A percentile compares a stretch with the other conserved stretches of the same genome.
Evolutionary conservation across 2,888 invertebrate genomes (phyloP).

Genomic region (Nematopogon swammerdamellus): DNA sequence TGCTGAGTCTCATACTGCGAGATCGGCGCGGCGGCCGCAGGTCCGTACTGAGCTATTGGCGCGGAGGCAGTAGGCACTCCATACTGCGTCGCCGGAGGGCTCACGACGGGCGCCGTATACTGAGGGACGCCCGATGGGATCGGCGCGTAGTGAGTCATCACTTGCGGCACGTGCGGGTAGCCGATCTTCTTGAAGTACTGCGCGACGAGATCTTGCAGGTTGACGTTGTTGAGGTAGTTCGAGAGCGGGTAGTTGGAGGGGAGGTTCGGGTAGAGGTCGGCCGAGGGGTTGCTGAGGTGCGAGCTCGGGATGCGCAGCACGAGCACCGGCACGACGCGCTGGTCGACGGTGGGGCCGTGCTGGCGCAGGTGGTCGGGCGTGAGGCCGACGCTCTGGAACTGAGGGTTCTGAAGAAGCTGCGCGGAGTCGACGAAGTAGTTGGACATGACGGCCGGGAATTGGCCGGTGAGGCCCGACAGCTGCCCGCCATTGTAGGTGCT

Average conservation of each 20-base stretch:
- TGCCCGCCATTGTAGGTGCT: conserved; percentile 47
- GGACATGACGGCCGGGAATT: conserved; percentile 46
- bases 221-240: conserved; percentile 49
- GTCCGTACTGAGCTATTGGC: conserved; percentile 1
- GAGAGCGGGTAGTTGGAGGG: conserved; percentile 54
- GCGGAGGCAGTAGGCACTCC: neutral
- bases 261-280: conserved; percentile 52
- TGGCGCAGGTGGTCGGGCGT: conserved; percentile 43
- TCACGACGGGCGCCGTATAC: conserved; percentile 12
- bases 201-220: conserved; percentile 52
- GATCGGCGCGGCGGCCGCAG: conserved; percentile 10
- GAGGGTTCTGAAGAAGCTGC: conserved; percentile 39
- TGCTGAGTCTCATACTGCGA: conserved; percentile 26
- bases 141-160: conserved; percentile 24
- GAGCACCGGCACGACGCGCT: conserved; percentile 54
- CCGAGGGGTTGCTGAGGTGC: conserved; percentile 48
- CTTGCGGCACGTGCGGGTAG: conserved; percentile 34
- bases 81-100: neutral
- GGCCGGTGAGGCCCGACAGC: conserved; percentile 38
- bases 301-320: conserved; percentile 57
- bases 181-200: conserved; percentile 50
- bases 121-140: conserved; percentile 10
- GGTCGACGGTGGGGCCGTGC: conserved; percentile 29
- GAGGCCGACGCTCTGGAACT: conserved; percentile 48
- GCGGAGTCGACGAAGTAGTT: conserved; percentile 44